These are phyloP conservation scores for Eclectus roratus DNA, from an alignment of 2,113 vertebrate genomes.

Conservation along the genomic window DNA sequence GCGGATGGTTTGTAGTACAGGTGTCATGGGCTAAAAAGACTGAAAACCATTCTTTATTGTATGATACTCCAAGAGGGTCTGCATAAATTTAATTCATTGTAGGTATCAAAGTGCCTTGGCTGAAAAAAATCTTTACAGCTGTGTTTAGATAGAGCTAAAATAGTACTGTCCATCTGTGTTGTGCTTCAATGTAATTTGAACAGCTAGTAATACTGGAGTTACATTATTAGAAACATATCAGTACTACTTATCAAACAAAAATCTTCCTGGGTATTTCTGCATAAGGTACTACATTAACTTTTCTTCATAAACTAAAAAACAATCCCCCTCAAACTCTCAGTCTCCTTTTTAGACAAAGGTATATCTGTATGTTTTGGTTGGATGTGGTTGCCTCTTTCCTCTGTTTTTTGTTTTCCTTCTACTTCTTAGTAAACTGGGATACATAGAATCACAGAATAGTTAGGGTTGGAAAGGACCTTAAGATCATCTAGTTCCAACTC, in stretches of 20 bases:
- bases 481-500: neutral
- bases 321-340: neutral
- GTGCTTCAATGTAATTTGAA: neutral
- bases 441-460: neutral
- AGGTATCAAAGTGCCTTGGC: neutral
- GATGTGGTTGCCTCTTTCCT: neutral
- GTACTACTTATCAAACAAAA: neutral
- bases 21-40: neutral
- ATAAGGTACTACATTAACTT: neutral
- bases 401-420: neutral
- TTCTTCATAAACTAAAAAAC: neutral
- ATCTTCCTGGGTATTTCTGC: too few species aligned
- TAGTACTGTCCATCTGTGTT: neutral
- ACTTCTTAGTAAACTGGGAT: neutral
- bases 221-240: neutral
- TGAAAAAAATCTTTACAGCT: neutral
- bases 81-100: neutral
- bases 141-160: conserved; percentile 20
- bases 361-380: neutral
- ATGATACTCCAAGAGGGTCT: neutral
- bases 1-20: neutral
- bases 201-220: neutral
- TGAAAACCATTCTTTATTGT: neutral
- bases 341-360: neutral
- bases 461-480: neutral